Conservation (phyloP, 2,888 invertebrate species). For the Apamea epomidion region DNA sequence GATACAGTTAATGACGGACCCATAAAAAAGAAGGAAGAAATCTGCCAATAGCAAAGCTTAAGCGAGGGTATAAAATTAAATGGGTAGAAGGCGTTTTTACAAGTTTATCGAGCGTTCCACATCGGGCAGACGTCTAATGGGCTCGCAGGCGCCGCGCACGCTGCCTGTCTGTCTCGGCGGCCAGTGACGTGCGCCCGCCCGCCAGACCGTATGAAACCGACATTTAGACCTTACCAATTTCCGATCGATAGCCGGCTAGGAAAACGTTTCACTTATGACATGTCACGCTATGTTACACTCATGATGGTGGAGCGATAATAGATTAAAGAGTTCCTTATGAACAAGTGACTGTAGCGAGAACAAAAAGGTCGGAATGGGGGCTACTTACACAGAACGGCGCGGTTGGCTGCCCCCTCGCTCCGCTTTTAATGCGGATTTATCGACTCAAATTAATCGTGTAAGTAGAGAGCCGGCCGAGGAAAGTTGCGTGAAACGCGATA, state of each 20-base stretch:
- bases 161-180: slow-evolving; percentile 87
- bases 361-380: slow-evolving; percentile 83
- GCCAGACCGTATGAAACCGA: slow-evolving; percentile 72
- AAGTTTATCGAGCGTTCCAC: slow-evolving; percentile 90
- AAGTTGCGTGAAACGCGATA: slow-evolving; percentile 88
- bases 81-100: slow-evolving; percentile 90
- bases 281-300: slow-evolving; percentile 70
- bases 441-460: slow-evolving; percentile 90
- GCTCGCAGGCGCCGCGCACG: slow-evolving; percentile 87
- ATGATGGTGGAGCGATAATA: slow-evolving; percentile 70
- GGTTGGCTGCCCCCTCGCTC: slow-evolving; percentile 84
- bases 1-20: slow-evolving; percentile 86
- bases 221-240: slow-evolving; percentile 77
- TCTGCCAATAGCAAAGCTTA: slow-evolving; percentile 89
- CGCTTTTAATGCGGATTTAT: slow-evolving; percentile 90
- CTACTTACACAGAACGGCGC: slow-evolving; percentile 85
- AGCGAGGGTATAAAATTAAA: slow-evolving; percentile 89
- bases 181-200: slow-evolving; percentile 78
- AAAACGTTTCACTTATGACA: slow-evolving; percentile 73
- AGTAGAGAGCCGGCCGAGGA: slow-evolving; percentile 85
- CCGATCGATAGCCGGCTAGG: slow-evolving; percentile 75
- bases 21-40: slow-evolving; percentile 86
- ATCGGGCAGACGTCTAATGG: slow-evolving; percentile 89
- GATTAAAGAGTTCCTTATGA: slow-evolving; percentile 79
- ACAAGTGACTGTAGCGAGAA: slow-evolving; percentile 75